Conservation (phyloP, 2,113 vertebrate species). For the Anhinga rufa region DNA sequence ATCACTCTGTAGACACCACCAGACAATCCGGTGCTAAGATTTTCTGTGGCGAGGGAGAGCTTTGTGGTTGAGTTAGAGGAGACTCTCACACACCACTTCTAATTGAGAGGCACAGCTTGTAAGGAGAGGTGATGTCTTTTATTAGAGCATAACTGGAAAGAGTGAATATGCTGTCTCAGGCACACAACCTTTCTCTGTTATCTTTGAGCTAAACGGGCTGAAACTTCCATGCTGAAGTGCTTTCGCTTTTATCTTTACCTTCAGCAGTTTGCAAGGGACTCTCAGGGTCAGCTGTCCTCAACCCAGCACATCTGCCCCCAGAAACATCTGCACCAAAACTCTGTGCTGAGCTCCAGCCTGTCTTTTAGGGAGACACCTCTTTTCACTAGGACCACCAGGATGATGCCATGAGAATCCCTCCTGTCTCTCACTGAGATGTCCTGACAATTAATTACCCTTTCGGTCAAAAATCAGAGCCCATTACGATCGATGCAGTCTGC, state of each 20-base stretch:
- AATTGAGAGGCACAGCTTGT: slow-evolving; percentile 54
- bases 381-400: rapidly evolving
- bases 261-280: neutral
- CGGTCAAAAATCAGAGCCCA: neutral
- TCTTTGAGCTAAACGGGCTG: neutral
- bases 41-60: neutral
- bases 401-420: neutral
- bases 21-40: neutral
- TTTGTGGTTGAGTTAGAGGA: slow-evolving; percentile 9
- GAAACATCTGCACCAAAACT: neutral
- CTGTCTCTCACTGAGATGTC: neutral
- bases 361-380: neutral
- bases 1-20: slow-evolving; percentile 16
- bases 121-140: slow-evolving; percentile 49
- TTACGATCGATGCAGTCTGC: neutral
- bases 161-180: neutral
- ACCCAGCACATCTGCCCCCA: neutral
- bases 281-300: neutral
- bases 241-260: neutral
- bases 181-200: neutral
- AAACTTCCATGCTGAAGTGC: neutral
- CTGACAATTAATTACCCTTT: neutral
- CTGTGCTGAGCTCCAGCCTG: neutral
- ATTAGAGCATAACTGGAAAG: neutral
- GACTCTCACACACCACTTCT: neutral